phyloP scores from a whole-genome alignment of 2,888 invertebrate species.

The Beris chalybata region DNA sequence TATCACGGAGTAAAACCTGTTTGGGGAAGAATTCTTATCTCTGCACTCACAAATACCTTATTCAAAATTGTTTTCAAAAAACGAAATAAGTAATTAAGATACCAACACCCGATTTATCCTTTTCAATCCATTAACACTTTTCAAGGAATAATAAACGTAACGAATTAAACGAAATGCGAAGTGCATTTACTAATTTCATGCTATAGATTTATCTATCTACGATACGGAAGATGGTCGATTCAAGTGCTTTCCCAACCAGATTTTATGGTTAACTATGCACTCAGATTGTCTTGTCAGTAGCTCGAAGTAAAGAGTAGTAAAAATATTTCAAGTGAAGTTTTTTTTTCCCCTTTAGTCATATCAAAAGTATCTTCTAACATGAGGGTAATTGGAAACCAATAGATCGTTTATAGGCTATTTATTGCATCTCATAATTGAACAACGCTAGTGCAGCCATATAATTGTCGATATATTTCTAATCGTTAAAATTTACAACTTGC shows the following conservation, averaged over 20 bases:
- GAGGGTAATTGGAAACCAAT: conserved; percentile 31
- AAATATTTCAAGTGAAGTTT: too few species aligned
- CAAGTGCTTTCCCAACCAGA: neutral
- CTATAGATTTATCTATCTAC: conserved; percentile 2
- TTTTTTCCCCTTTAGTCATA: too few species aligned
- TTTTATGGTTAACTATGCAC: too few species aligned
- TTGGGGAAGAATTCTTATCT: too few species aligned
- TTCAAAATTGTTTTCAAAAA: too few species aligned
- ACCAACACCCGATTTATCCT: too few species aligned
- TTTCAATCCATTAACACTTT: conserved; percentile 13
- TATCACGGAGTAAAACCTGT: too few species aligned
- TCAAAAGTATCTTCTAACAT: neutral
- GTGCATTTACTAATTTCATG: conserved; percentile 24
- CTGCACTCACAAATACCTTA: too few species aligned
- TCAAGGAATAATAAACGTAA: conserved; percentile 8
- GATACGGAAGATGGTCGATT: neutral
- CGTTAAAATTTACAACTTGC: conserved; percentile 27
- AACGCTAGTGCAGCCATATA: conserved; percentile 29
- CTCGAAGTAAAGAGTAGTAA: too few species aligned
- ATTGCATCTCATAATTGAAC: conserved; percentile 28
- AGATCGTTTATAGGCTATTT: conserved; percentile 32
- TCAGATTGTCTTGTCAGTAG: too few species aligned
- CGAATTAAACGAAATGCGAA: conserved; percentile 22
- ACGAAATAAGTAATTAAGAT: too few species aligned
- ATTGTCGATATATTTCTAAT: conserved; percentile 28